A percentile compares a stretch with the other conserved stretches of the same genome.
Conservation (phyloP, 2,113 vertebrate genomes). For the Synodontis membranacea region DNA sequence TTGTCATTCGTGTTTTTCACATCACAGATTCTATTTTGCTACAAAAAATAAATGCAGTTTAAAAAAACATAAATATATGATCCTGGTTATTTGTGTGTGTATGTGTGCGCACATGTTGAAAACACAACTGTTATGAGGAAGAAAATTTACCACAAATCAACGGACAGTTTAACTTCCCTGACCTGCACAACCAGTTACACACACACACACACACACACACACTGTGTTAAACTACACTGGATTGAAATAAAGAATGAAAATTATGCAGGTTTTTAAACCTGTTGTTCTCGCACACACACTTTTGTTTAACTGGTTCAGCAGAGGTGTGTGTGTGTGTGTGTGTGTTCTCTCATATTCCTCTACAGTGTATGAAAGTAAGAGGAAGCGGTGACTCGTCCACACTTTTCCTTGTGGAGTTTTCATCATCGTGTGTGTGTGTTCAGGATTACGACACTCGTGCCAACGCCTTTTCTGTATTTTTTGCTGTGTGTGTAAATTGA, state of each 20-base stretch:
- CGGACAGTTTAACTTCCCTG: slow-evolving; percentile 25
- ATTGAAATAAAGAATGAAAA: background rate
- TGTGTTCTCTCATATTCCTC: background rate
- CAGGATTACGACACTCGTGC: background rate
- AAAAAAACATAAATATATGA: background rate
- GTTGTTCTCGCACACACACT: too few relatives aligned
- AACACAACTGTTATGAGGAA: slow-evolving; percentile 49
- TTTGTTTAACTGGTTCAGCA: background rate
- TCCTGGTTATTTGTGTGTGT: background rate
- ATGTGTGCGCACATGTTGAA: background rate
- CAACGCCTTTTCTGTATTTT: background rate
- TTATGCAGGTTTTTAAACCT: background rate
- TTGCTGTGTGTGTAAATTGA: background rate
- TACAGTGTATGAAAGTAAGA: background rate
- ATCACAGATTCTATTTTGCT: slow-evolving; percentile 58
- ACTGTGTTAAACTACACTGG: background rate
- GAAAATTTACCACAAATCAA: slow-evolving; percentile 8
- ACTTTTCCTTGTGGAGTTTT: background rate
- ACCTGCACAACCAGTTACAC: slow-evolving; percentile 43
- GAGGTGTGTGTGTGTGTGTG: background rate
- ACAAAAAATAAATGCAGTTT: slow-evolving; percentile 42
- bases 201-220: background rate
- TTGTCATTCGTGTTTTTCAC: slow-evolving; percentile 34
- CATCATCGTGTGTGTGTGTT: background rate
- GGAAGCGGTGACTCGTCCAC: background rate